Evolutionary conservation across 2,113 vertebrate genomes (phyloP).

Genomic region (Mirza zaza): DNA sequence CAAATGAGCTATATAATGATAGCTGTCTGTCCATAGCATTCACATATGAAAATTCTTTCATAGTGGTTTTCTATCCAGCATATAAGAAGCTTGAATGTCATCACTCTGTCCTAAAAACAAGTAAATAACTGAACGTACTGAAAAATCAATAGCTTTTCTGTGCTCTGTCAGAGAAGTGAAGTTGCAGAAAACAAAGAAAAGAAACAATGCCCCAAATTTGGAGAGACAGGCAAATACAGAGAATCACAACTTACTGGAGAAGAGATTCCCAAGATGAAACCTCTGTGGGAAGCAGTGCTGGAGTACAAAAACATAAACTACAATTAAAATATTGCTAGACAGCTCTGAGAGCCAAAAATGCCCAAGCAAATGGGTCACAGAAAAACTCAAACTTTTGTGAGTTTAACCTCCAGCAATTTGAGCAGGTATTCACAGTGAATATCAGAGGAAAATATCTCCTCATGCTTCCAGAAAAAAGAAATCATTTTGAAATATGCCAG

Average conservation of each 20-base stretch:
- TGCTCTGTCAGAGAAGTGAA: not conserved
- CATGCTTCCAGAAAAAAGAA: not conserved
- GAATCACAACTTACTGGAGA: not conserved
- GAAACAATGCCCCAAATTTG: not conserved
- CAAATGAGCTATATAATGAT: not conserved
- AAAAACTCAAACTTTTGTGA: not conserved
- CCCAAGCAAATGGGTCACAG: accelerated
- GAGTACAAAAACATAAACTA: not conserved
- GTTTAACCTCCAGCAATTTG: not conserved
- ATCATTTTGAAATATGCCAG: not conserved
- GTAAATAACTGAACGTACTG: not conserved
- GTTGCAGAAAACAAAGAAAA: too few relatives aligned
- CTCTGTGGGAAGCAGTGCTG: not conserved
- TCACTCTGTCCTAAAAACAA: not conserved
- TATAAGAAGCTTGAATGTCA: not conserved
- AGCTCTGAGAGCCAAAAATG: not conserved
- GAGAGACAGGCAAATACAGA: not conserved
- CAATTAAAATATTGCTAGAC: not conserved
- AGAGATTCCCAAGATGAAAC: not conserved
- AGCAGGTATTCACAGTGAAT: not conserved
- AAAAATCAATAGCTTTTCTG: not conserved
- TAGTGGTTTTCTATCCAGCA: not conserved
- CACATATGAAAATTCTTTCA: not conserved
- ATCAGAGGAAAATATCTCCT: not conserved
- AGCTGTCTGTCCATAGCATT: not conserved